Evolutionary conservation across 2,797 vertebrate species (phyloP).

Genomic region (Natrix natrix): DNA sequence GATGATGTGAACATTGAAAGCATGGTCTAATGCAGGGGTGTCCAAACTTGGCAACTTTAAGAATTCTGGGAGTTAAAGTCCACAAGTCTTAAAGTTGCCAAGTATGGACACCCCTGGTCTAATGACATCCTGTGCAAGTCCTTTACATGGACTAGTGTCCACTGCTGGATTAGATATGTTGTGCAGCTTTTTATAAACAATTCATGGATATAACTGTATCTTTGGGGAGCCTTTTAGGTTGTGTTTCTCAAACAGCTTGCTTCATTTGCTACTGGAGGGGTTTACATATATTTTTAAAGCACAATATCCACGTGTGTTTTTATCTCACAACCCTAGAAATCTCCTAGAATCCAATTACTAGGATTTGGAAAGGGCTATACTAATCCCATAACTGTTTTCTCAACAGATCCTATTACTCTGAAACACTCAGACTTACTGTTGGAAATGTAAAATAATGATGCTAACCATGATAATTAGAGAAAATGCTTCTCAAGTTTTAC

Average conservation of each 20-base stretch:
- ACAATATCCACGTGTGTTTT: neutral
- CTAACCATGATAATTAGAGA: constrained; percentile 5
- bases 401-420: constrained; percentile 33
- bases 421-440: neutral
- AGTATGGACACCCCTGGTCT: no score
- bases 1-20: neutral
- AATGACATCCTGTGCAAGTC: neutral
- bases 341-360: constrained; percentile 32
- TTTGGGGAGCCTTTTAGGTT: constrained; percentile 17
- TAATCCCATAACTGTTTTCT: constrained; percentile 28
- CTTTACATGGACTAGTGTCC: neutral
- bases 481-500: neutral
- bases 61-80: no score
- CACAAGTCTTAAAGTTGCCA: no score
- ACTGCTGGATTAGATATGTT: constrained; percentile 1
- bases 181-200: constrained; percentile 28
- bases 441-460: constrained; percentile 25
- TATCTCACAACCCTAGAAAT: constrained; percentile 8
- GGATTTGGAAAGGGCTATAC: constrained; percentile 19
- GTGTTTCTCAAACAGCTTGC: constrained; percentile 6
- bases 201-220: constrained; percentile 3
- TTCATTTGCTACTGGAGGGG: constrained; percentile 15
- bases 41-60: no score
- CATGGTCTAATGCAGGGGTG: neutral
- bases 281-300: neutral